Evolutionary conservation across 2,888 invertebrate genomes (phyloP).

Genomic region (Lasioglossum villosulum): DNA sequence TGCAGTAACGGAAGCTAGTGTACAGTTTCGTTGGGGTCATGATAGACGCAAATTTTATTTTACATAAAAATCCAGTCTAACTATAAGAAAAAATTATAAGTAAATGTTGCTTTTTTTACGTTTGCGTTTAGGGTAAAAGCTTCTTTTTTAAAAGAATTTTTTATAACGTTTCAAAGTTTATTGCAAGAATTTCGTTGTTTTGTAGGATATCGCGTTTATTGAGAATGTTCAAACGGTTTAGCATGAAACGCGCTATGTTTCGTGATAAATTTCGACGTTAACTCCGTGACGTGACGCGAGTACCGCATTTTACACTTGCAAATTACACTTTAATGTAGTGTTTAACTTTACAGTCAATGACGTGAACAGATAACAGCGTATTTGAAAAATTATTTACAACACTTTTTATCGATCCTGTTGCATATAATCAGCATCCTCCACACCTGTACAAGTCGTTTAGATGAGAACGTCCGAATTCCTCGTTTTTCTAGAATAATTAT

Average conservation of each 20-base stretch:
- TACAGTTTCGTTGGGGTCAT: too few species aligned
- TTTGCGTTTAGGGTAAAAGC: background rate
- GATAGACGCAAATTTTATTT: too few species aligned
- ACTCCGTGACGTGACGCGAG: background rate
- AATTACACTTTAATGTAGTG: background rate
- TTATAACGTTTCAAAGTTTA: background rate
- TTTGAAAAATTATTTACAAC: background rate
- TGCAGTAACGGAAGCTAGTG: too few species aligned
- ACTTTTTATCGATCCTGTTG: background rate
- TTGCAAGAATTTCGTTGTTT: background rate
- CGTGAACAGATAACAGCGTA: background rate
- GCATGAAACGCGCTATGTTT: background rate
- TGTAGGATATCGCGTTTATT: background rate
- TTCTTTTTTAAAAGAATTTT: too few species aligned
- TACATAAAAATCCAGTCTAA: too few species aligned
- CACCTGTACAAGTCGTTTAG: background rate
- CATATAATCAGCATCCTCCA: background rate
- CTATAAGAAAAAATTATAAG: too few species aligned
- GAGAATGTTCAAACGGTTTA: background rate
- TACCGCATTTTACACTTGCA: background rate
- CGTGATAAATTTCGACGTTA: background rate
- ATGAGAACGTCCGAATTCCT: background rate
- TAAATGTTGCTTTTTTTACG: too few species aligned
- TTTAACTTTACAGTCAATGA: background rate
- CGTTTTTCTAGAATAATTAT: background rate